phyloP scores from a whole-genome alignment of 2,797 vertebrate species.

The Allenopithecus nigroviridis region DNA sequence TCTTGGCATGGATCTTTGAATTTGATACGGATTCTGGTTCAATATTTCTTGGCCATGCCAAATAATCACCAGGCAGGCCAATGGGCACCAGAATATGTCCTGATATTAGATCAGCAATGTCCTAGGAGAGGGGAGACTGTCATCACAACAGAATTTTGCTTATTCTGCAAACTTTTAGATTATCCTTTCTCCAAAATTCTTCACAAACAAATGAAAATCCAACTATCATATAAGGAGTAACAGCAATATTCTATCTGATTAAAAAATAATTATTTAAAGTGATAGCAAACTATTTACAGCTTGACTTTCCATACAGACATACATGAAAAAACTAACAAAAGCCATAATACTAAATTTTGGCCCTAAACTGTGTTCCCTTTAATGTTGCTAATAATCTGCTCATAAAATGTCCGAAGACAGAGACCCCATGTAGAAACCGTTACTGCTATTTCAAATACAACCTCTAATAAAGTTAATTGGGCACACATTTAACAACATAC shows the following conservation, averaged over 20 bases:
- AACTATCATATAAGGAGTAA: background rate
- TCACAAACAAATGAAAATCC: constrained; percentile 42
- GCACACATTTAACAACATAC: constrained; percentile 62
- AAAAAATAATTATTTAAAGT: background rate
- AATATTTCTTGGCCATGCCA: background rate
- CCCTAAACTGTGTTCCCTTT: background rate
- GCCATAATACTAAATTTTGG: background rate
- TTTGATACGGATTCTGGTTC: background rate
- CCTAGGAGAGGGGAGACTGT: background rate
- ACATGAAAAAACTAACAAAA: background rate
- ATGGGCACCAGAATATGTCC: background rate
- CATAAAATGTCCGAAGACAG: constrained; percentile 40
- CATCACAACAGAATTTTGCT: background rate
- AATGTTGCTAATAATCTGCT: constrained; percentile 34
- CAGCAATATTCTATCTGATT: background rate
- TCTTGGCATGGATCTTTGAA: constrained; percentile 3
- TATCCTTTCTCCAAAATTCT: background rate
- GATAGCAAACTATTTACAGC: background rate
- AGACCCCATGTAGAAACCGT: background rate
- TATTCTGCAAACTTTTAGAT: background rate
- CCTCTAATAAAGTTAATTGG: constrained; percentile 66
- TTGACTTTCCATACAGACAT: background rate
- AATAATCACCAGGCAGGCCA: background rate
- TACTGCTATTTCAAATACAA: constrained; percentile 47
- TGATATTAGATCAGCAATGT: background rate